These are phyloP conservation scores for Hyla sarda DNA, from an alignment of 2,113 vertebrate genomes.

Conservation along the genomic window DNA sequence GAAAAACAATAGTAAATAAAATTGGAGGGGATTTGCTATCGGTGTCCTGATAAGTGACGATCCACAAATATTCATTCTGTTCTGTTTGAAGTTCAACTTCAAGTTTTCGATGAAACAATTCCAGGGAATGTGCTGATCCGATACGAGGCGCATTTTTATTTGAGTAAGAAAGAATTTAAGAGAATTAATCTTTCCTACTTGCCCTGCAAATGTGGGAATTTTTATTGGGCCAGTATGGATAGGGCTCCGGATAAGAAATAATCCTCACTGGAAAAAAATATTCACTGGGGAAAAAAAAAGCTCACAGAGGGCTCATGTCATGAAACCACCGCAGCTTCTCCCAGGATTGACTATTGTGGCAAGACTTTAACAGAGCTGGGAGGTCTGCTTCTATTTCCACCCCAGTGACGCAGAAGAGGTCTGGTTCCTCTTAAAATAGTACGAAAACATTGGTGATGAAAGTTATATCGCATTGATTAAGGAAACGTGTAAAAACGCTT, in stretches of 20 bases:
- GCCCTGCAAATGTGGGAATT: slow-evolving; percentile 5
- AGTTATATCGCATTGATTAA: slow-evolving; percentile 19
- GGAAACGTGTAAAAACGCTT: background rate
- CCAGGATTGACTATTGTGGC: slow-evolving; percentile 11
- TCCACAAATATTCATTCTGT: background rate
- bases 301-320: slow-evolving; percentile 11
- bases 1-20: slow-evolving; percentile 18
- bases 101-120: slow-evolving; percentile 27
- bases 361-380: background rate
- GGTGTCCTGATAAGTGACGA: background rate
- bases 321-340: background rate
- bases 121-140: slow-evolving; percentile 23
- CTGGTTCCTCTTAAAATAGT: slow-evolving; percentile 24
- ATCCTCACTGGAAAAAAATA: slow-evolving; percentile 20
- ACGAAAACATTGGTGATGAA: slow-evolving; percentile 2
- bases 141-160: slow-evolving; percentile 19
- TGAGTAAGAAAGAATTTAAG: background rate
- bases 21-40: background rate
- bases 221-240: slow-evolving; percentile 19
- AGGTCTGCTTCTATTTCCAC: slow-evolving; percentile 29
- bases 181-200: slow-evolving; percentile 16
- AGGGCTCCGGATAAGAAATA: slow-evolving; percentile 11
- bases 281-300: slow-evolving; percentile 8
- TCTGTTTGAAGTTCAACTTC: slow-evolving; percentile 32
- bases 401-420: slow-evolving; percentile 11